phyloP scores from a whole-genome alignment of 2,113 vertebrate genomes.

The Tachysurus fulvidraco region DNA sequence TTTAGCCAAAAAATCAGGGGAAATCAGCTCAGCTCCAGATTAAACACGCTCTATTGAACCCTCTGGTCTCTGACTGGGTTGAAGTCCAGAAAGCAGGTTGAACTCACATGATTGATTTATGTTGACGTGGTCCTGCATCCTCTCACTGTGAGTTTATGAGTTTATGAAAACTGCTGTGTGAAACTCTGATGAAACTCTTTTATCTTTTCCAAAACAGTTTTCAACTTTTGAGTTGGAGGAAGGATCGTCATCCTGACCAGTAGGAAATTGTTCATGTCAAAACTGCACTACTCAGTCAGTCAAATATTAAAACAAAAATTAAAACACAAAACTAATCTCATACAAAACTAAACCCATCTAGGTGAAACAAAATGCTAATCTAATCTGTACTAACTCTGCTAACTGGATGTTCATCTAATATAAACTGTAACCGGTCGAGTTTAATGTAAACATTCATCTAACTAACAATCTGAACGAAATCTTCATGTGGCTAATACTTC shows the following conservation, averaged over 20 bases:
- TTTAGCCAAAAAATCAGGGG: too few species aligned
- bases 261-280: neutral
- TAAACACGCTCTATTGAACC: too few species aligned
- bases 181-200: constrained; percentile 72
- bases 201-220: constrained; percentile 68
- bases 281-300: neutral
- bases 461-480: neutral
- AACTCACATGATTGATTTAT: too few species aligned
- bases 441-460: neutral
- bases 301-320: neutral
- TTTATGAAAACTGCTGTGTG: constrained; percentile 65
- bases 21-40: too few species aligned
- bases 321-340: neutral
- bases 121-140: neutral
- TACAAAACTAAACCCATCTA: neutral
- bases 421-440: too few species aligned
- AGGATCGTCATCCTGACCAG: constrained; percentile 76
- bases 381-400: neutral
- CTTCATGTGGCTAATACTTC: neutral
- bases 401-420: neutral
- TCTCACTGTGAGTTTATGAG: constrained; percentile 6
- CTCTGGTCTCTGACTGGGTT: too few species aligned
- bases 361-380: neutral
- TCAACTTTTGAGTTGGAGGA: constrained; percentile 71
- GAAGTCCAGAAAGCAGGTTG: too few species aligned